These are phyloP conservation scores for Rhinella marina DNA, from an alignment of 2,797 vertebrate genomes.

Conservation along the genomic window DNA sequence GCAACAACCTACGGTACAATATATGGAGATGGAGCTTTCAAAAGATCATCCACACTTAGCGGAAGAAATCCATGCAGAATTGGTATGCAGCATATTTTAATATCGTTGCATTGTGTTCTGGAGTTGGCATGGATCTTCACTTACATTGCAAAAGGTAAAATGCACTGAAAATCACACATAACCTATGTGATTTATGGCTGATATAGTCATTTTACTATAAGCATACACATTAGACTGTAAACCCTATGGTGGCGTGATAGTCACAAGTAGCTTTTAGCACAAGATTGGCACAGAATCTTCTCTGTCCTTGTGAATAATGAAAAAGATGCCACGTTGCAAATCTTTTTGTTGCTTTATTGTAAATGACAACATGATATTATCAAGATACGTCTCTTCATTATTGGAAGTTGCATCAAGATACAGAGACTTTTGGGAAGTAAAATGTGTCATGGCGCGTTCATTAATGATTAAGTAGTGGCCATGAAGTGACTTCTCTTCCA, in stretches of 20 bases:
- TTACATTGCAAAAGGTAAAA: no score
- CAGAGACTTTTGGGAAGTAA: not conserved
- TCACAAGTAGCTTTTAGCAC: not conserved
- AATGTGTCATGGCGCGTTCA: not conserved
- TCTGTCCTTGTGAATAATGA: not conserved
- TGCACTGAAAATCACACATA: no score
- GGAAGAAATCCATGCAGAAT: no score
- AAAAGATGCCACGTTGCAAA: not conserved
- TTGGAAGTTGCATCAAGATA: not conserved
- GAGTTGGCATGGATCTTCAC: no score
- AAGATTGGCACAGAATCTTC: not conserved
- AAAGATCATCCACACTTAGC: no score
- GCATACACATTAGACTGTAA: not conserved
- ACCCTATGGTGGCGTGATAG: not conserved
- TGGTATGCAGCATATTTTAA: no score
- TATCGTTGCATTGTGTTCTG: no score
- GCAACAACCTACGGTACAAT: no score
- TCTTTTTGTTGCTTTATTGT: not conserved
- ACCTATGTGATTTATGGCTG: no score
- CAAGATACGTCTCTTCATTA: constrained; percentile 3
- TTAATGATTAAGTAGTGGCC: not conserved
- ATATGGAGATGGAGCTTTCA: no score
- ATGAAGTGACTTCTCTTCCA: not conserved
- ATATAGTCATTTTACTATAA: no score
- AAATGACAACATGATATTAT: not conserved